A percentile compares a stretch with the other conserved stretches of the same genome.
These are phyloP conservation scores for Mellivora capensis DNA, from an alignment of 2,113 vertebrate species.

Conservation along the genomic window DNA sequence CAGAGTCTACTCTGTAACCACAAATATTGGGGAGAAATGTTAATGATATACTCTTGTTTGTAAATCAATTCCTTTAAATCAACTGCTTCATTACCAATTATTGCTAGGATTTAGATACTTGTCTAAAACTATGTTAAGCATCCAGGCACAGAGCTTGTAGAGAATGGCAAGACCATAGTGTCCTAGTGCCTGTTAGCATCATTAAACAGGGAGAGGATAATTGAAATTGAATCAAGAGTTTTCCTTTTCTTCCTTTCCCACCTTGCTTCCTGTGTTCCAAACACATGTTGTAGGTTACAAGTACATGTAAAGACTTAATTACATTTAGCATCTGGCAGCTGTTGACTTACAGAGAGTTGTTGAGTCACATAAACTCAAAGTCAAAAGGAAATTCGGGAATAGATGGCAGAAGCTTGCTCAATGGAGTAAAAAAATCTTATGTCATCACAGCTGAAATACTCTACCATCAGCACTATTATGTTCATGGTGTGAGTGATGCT, in stretches of 20 bases:
- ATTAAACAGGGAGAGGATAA: constrained; percentile 9
- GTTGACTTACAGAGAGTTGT: constrained; percentile 75
- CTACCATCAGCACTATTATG: neutral
- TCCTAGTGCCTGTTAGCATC: neutral
- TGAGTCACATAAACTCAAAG: constrained; percentile 68
- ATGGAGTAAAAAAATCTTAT: neutral
- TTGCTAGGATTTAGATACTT: constrained; percentile 6
- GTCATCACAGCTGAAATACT: constrained; percentile 18
- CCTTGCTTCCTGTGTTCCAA: constrained; percentile 73
- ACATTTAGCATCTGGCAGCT: constrained; percentile 79
- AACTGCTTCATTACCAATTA: neutral
- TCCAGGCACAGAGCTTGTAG: constrained; percentile 23
- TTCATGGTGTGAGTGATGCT: neutral
- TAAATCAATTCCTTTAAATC: constrained; percentile 36
- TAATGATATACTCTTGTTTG: constrained; percentile 3
- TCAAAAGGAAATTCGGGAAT: constrained; percentile 71
- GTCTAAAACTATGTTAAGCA: constrained; percentile 17
- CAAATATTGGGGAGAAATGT: constrained; percentile 34
- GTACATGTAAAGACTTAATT: constrained; percentile 72
- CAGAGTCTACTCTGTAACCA: neutral
- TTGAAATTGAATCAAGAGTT: constrained; percentile 70
- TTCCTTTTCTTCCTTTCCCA: constrained; percentile 72
- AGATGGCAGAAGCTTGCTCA: constrained; percentile 55
- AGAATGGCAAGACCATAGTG: neutral
- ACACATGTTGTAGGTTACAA: constrained; percentile 68